Conservation (phyloP, 2,113 vertebrate genomes). For the Eulacestoma nigropectus region DNA sequence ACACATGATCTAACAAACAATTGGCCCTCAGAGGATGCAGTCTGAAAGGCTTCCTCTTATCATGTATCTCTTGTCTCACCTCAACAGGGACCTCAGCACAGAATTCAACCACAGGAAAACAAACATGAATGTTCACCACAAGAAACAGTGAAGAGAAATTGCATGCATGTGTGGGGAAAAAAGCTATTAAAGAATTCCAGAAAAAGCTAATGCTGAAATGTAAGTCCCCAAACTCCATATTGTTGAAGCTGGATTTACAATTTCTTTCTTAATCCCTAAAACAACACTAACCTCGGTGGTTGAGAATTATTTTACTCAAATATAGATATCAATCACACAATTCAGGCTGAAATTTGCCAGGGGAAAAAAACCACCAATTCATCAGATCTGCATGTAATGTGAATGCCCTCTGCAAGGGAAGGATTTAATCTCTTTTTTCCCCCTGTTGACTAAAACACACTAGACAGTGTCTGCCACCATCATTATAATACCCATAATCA, state of each 20-base stretch:
- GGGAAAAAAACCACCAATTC: neutral
- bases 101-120: neutral
- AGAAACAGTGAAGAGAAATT: neutral
- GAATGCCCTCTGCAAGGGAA: neutral
- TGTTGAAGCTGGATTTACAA: neutral
- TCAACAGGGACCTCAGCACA: neutral
- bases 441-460: neutral
- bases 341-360: neutral
- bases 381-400: neutral
- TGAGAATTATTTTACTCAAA: neutral
- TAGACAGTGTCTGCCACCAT: neutral
- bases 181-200: neutral
- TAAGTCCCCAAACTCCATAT: neutral
- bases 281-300: rapidly evolving
- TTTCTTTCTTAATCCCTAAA: neutral
- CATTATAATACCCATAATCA: neutral
- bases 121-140: neutral
- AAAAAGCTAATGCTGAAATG: neutral
- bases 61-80: rapidly evolving
- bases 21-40: neutral
- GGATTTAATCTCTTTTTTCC: neutral
- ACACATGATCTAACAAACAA: no score
- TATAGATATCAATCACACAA: neutral
- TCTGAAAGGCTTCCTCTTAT: neutral
- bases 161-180: neutral